phyloP scores from a whole-genome alignment of 2,113 vertebrate genomes.

The Colaptes auratus region DNA sequence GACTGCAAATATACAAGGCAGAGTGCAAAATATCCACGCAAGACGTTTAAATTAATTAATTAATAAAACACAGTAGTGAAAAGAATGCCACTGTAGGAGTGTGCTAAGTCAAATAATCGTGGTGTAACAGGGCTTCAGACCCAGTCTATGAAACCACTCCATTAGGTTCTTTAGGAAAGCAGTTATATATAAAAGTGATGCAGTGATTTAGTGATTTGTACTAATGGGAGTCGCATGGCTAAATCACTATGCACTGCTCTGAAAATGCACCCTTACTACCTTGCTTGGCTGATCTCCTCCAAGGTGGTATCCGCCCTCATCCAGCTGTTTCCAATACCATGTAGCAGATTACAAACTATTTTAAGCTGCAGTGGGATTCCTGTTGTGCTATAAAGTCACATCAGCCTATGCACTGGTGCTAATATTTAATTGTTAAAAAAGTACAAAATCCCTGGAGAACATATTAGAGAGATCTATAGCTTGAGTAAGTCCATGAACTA shows the following conservation, averaged over 20 bases:
- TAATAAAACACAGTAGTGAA: background rate
- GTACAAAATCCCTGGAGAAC: background rate
- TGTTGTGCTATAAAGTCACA: conserved; percentile 37
- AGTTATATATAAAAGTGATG: conserved; percentile 11
- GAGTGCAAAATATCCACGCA: background rate
- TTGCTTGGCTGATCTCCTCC: background rate
- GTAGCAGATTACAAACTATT: conserved; percentile 16
- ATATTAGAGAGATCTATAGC: background rate
- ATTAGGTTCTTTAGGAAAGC: background rate
- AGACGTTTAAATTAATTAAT: background rate
- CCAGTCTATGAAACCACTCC: background rate
- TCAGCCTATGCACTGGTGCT: background rate
- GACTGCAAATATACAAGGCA: background rate
- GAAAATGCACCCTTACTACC: background rate
- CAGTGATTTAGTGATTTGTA: conserved; percentile 40
- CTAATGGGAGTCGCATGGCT: background rate
- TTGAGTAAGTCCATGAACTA: background rate
- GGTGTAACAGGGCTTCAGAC: background rate
- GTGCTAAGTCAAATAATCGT: background rate
- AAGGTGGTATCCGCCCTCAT: background rate
- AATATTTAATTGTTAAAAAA: conserved; percentile 17
- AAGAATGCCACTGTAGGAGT: background rate
- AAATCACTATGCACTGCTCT: background rate
- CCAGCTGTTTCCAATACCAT: conserved; percentile 7
- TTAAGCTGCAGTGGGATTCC: background rate